phyloP scores from a whole-genome alignment of 1,140 invertebrate genomes.

The Drepana arcuata region DNA sequence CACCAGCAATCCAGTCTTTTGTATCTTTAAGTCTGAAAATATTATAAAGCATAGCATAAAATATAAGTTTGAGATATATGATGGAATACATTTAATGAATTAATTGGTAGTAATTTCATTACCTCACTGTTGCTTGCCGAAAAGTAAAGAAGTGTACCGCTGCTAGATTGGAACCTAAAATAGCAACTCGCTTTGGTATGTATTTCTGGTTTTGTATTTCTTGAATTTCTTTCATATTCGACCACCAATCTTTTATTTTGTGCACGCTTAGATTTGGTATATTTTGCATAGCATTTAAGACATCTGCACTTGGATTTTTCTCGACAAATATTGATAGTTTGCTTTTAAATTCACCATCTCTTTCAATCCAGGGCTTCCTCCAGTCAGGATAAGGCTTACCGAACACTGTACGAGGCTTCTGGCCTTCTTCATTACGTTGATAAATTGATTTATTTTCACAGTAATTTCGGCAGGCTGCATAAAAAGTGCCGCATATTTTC shows the following conservation, averaged over 20 bases:
- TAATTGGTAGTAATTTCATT: too few species aligned
- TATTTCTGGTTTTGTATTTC: slow-evolving; percentile 54
- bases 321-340: slow-evolving; percentile 54
- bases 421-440: slow-evolving; percentile 46
- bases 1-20: slow-evolving; percentile 44
- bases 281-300: slow-evolving; percentile 36
- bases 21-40: slow-evolving; percentile 49
- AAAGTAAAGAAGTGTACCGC: slow-evolving; percentile 57
- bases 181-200: slow-evolving; percentile 36
- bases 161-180: slow-evolving; percentile 50
- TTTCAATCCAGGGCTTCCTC: slow-evolving; percentile 50
- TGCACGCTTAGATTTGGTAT: slow-evolving; percentile 32
- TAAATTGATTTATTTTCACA: slow-evolving; percentile 54
- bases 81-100: too few species aligned
- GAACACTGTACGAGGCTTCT: slow-evolving; percentile 35
- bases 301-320: slow-evolving; percentile 46
- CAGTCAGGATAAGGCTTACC: slow-evolving; percentile 50
- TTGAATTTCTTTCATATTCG: slow-evolving; percentile 44
- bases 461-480: slow-evolving; percentile 28
- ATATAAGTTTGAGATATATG: not conserved
- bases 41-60: too few species aligned
- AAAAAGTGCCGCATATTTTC: slow-evolving; percentile 14
- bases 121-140: slow-evolving; percentile 49
- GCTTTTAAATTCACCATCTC: slow-evolving; percentile 45
- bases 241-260: slow-evolving; percentile 47